Base-by-base conservation (phyloP, 2,888 invertebrate species). In the Lochmaea capreae region DNA sequence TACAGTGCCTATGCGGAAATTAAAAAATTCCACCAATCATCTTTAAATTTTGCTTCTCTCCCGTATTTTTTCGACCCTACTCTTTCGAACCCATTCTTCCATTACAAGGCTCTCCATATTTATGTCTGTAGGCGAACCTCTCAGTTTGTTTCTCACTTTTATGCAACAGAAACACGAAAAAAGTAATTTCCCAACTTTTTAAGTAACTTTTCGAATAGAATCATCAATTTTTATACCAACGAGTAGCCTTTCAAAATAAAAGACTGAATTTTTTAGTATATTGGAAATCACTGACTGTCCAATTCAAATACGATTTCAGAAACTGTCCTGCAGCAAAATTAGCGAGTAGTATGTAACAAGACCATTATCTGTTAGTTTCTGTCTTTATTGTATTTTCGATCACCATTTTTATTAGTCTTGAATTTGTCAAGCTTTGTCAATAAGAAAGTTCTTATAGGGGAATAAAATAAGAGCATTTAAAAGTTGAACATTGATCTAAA, bases 121-220 rank as follows among this genome's bases (percentile, higher is more conserved):
- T 61, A 39, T 39, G 39, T 33, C n/a, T 39, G 61, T 33, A n/a
- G 39, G 10, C 33, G 11, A 61, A n/a, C 14, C 39, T 61, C 18
- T 61, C 54, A 3, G 39, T 61, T 61, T 61, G 39, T 61, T 39
- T 61, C n/a, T 39, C 6, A 16, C 61, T 61, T 4, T 54, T 54
- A 18, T 54, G 18, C 18, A 54, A 54, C 54, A 54, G 54, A 54
- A 54, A 54, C 18, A 54, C 18, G 16, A 52, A 16, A 52, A 52
- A 14, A 52, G 54, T 54, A 54, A 54, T 54, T 54, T 54, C 1
- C n/a, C 6, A 5, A 49, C 6, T 49, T 49, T 49, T 6, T n/a
- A 49, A 49, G 49, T n/a, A 49, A 49, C 49, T 49, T 6, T 49
- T 49, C 14, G 12, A 49, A 49, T n/a, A 6, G 8, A 5, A n/a